Evolutionary conservation across 2,113 vertebrate genomes (phyloP).

Genomic region (Spilogale gracilis): DNA sequence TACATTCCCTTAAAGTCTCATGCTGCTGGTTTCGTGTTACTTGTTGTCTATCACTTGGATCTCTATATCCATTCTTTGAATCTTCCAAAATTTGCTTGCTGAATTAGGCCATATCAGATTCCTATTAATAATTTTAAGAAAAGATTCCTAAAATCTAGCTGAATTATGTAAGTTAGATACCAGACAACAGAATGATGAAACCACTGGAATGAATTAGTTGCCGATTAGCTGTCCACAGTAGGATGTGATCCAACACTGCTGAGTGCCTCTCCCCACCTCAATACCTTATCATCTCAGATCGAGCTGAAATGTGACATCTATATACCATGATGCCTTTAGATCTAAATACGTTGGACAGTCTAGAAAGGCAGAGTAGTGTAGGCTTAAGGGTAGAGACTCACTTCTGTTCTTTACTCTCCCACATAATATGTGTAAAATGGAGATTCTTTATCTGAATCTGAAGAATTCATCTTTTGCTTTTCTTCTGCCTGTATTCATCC

Average conservation of each 20-base stretch:
- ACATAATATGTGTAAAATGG: conserved; percentile 6
- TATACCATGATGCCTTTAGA: background rate
- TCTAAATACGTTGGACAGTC: background rate
- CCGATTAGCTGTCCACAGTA: background rate
- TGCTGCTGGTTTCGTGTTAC: background rate
- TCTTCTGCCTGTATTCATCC: background rate
- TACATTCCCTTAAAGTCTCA: background rate
- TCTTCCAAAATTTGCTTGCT: conserved; percentile 30
- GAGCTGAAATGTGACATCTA: background rate
- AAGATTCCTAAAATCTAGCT: background rate
- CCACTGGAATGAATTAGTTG: background rate
- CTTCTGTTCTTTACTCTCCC: background rate
- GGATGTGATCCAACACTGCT: background rate
- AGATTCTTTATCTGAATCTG: background rate
- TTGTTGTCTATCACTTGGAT: background rate
- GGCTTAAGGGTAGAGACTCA: background rate
- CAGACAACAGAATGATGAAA: background rate
- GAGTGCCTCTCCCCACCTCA: background rate
- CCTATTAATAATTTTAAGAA: background rate
- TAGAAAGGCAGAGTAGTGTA: background rate
- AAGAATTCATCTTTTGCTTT: conserved; percentile 44
- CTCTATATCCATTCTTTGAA: background rate
- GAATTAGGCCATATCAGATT: background rate
- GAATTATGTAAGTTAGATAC: background rate
- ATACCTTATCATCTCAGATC: background rate